Evolutionary conservation across 2,797 vertebrate genomes (phyloP).

Genomic region (Parauchenoglanis ngamensis): DNA sequence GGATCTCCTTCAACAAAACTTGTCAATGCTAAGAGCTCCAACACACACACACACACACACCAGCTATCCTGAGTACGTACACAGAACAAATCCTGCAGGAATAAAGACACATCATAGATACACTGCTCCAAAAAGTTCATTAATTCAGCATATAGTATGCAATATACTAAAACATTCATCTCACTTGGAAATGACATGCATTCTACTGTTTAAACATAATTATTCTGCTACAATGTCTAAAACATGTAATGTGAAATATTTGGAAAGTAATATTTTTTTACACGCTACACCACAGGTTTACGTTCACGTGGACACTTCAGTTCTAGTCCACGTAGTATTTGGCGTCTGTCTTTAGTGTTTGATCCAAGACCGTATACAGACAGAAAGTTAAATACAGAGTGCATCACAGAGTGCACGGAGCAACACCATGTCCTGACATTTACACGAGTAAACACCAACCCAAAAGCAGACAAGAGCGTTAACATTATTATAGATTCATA

Average conservation of each 20-base stretch:
- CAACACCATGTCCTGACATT: not conserved
- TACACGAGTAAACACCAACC: not conserved
- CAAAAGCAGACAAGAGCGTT: not conserved
- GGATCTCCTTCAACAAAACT: conserved; percentile 10
- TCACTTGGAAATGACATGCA: not conserved
- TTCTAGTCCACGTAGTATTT: not conserved
- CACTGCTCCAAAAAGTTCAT: not conserved
- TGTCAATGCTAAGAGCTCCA: not conserved
- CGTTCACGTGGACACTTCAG: not conserved
- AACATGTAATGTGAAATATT: not conserved
- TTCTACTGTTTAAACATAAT: not conserved
- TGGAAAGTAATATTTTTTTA: no score
- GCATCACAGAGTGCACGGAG: not conserved
- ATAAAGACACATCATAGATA: not conserved
- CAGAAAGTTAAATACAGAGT: not conserved
- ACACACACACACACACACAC: conserved; percentile 18
- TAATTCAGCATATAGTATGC: not conserved
- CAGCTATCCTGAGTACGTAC: not conserved
- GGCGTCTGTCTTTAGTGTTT: not conserved
- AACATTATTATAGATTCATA: conserved; percentile 16
- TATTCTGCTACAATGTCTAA: not conserved
- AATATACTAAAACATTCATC: not conserved
- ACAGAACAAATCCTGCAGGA: not conserved
- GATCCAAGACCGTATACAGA: not conserved
- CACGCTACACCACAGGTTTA: not conserved